These are phyloP conservation scores for Smittia sp. DNA, from an alignment of 2,888 invertebrate species.

Conservation along the genomic window DNA sequence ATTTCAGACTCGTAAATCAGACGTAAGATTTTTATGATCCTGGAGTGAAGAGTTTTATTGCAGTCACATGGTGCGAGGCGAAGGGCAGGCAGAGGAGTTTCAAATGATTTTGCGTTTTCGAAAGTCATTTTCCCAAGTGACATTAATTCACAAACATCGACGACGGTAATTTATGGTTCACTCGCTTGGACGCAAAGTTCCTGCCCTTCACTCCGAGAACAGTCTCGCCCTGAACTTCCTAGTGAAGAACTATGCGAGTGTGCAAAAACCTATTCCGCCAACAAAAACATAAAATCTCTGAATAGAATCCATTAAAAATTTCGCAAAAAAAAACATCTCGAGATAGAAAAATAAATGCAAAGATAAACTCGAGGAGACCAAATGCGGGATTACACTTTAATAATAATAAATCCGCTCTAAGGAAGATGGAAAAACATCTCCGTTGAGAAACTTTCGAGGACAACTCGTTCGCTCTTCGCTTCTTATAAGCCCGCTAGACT, in stretches of 20 bases:
- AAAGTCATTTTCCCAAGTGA: background rate
- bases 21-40: slow-evolving; percentile 37
- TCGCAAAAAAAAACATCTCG: too few relatives aligned
- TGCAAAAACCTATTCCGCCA: too few relatives aligned
- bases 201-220: too few relatives aligned
- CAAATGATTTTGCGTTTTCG: background rate
- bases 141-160: slow-evolving; percentile 1
- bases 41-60: slow-evolving; percentile 37
- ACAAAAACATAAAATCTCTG: too few relatives aligned
- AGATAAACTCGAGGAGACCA: background rate
- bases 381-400: slow-evolving; percentile 30
- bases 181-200: too few relatives aligned
- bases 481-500: slow-evolving; percentile 19
- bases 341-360: too few relatives aligned
- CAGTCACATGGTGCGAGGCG: slow-evolving; percentile 30
- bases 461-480: background rate
- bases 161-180: too few relatives aligned
- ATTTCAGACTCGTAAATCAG: slow-evolving; percentile 34
- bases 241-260: too few relatives aligned
- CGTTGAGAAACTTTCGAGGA: too few relatives aligned
- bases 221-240: too few relatives aligned
- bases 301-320: too few relatives aligned
- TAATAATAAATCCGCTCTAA: slow-evolving; percentile 32
- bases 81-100: background rate
- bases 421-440: too few relatives aligned